Conservation (phyloP, 1,140 invertebrate genomes). For the Lordiphosa collinella region DNA sequence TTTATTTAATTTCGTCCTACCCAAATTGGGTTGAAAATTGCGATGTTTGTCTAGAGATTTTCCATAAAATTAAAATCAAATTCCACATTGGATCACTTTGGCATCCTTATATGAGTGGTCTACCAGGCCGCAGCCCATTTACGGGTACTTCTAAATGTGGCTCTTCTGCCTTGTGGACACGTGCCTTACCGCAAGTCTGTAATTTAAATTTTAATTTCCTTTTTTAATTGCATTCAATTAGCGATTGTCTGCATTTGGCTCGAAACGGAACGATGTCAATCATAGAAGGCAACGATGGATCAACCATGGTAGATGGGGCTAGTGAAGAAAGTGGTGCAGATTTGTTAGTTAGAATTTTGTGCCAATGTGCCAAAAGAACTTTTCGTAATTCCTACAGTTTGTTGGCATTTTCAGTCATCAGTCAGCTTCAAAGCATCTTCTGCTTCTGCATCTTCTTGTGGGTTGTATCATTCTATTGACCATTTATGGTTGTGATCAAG, state of each 20-base stretch:
- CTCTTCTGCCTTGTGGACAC: conserved; percentile 22
- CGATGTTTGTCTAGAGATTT: conserved; percentile 10
- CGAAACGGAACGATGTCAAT: conserved; percentile 15
- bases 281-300: conserved; percentile 4
- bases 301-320: too few species aligned
- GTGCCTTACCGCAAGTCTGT: conserved; percentile 39
- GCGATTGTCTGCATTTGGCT: conserved; percentile 35
- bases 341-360: too few species aligned
- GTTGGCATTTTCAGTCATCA: too few species aligned
- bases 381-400: too few species aligned
- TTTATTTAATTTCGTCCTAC: too few species aligned
- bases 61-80: conserved; percentile 49
- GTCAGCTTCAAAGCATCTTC: background rate
- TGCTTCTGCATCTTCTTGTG: conserved; percentile 1
- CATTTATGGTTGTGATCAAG: conserved; percentile 39
- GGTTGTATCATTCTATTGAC: conserved; percentile 10
- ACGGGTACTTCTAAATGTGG: conserved; percentile 31
- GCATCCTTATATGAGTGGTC: conserved; percentile 35
- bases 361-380: too few species aligned
- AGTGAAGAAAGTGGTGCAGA: too few species aligned
- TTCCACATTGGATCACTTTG: conserved; percentile 36
- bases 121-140: conserved; percentile 25
- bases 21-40: background rate
- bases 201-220: conserved; percentile 56
- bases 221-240: conserved; percentile 57